Percentiles rank a stretch among this genome's conserved stretches.
Evolutionary conservation across 2,888 invertebrate genomes (phyloP).

Genomic region (Meganola albula): DNA sequence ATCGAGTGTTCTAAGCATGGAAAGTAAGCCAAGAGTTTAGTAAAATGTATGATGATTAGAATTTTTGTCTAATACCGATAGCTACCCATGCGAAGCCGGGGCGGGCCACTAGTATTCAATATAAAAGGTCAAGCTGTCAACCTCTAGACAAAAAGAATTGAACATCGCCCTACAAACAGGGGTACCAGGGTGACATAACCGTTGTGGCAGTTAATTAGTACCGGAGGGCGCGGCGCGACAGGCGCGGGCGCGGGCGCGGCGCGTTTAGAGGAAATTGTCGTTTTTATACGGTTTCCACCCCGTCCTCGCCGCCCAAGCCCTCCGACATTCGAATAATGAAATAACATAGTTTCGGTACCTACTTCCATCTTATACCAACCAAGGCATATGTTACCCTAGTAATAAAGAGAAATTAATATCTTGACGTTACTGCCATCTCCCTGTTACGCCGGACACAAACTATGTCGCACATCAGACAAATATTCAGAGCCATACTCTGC

Average conservation of each 20-base stretch:
- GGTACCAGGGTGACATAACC: constrained; percentile 76
- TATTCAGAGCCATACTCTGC: too few species aligned
- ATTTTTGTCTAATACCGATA: too few species aligned
- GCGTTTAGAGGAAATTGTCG: constrained; percentile 75
- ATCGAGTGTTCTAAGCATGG: too few species aligned
- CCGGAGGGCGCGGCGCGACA: constrained; percentile 67
- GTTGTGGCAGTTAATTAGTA: constrained; percentile 73
- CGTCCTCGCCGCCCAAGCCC: constrained; percentile 33
- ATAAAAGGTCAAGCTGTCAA: constrained; percentile 40
- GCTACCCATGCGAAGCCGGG: too few species aligned
- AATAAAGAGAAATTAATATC: constrained; percentile 71
- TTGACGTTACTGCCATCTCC: constrained; percentile 34
- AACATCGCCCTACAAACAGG: constrained; percentile 54
- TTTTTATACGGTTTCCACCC: constrained; percentile 74
- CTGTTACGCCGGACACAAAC: constrained; percentile 9
- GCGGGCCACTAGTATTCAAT: constrained; percentile 22
- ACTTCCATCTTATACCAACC: constrained; percentile 68
- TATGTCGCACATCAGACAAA: too few species aligned
- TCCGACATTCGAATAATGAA: constrained; percentile 64
- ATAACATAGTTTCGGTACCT: constrained; percentile 69
- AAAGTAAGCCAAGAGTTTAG: too few species aligned
- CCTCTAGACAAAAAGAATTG: constrained; percentile 45
- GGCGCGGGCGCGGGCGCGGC: constrained; percentile 74
- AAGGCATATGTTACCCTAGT: constrained; percentile 64
- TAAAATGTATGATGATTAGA: too few species aligned